Evolutionary conservation across 1,140 invertebrate genomes (phyloP), one percentile per base, ranked within the genome.

Genomic region (Spodoptera litura): DNA sequence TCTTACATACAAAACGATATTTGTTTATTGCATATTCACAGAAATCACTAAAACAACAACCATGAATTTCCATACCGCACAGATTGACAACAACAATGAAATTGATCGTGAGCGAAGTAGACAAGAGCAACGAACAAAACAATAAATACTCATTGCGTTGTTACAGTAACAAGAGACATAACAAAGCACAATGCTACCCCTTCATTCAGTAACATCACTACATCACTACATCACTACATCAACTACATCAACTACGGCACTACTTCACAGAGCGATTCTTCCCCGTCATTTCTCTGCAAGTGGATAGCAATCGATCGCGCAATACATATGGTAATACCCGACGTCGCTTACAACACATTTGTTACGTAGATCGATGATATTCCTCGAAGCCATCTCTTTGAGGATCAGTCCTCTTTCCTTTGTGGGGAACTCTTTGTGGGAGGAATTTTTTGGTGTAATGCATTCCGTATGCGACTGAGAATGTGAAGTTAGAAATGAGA

Each of bases 321-420:
- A 73, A 73, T 73, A 73, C 70, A 73, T 73, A 73, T 73, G 70
- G 70, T 73, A 73, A 73, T 73, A 58, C 55, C 55, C 52, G 38
- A 31, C 70, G 55, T 59, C 70, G 70, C 53, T 73, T 58, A 58
- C 70, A 74, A 51, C 49, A 25, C 66, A 51, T 70, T 70, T 70
- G 66, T 70, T 31, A 70, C 66, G 49, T 52, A 70, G 66, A 70
- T 70, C 66, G 66, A 53, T 70, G 66, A 70, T 70, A 70, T 70
- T 70, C 66, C 20, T 49, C 27, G 20, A 55, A 52, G 66, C 66
- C 15, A 70, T 70, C 66, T 70, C 66, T 70, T 70, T 70, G 49
- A 70, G 27, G 66, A 70, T 70, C 66, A 70, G 49, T 13, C 44
- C 44, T 53, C 66, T 13, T 31, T 31, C 66, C 66, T 52, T 70